phyloP scores from a whole-genome alignment of 2,888 invertebrate genomes.

The Coecobrya sp. region DNA sequence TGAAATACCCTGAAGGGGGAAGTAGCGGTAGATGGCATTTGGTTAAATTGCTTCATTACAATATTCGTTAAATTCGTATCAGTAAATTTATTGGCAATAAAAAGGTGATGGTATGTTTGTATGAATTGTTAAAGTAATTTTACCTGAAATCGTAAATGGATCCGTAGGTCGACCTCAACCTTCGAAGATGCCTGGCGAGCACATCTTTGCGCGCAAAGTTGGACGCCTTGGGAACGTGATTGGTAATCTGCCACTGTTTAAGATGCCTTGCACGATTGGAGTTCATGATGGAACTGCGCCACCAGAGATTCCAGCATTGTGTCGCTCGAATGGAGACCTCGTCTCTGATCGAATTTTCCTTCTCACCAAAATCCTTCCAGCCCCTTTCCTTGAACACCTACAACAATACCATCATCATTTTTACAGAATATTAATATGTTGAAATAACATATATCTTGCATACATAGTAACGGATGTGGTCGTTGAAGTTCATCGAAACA shows the following conservation, averaged over 20 bases:
- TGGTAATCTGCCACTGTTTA: constrained; percentile 93
- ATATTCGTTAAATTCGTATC: too few relatives aligned
- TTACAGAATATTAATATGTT: too few relatives aligned
- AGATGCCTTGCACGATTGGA: constrained; percentile 91
- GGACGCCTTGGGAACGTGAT: constrained; percentile 94
- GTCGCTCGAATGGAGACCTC: constrained; percentile 71
- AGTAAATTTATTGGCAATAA: too few relatives aligned
- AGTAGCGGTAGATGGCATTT: too few relatives aligned
- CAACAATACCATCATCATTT: neutral
- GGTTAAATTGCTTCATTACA: too few relatives aligned
- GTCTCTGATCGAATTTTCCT: constrained; percentile 89
- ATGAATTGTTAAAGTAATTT: too few relatives aligned
- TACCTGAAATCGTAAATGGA: constrained; percentile 95
- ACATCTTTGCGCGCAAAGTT: constrained; percentile 95
- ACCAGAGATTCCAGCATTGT: constrained; percentile 93
- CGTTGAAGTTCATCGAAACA: too few relatives aligned
- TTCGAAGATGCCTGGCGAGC: constrained; percentile 92
- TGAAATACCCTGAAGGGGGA: too few relatives aligned
- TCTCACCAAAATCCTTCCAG: constrained; percentile 92
- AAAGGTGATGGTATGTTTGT: too few relatives aligned
- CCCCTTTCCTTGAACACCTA: constrained; percentile 94
- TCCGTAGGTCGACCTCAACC: constrained; percentile 94
- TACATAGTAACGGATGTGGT: too few relatives aligned
- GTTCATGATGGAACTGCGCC: constrained; percentile 93
- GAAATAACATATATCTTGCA: too few relatives aligned